Evolutionary conservation across 2,888 invertebrate genomes (phyloP), one percentile per base, ranked within the genome.

Genomic region (Platerodrilus igneus): DNA sequence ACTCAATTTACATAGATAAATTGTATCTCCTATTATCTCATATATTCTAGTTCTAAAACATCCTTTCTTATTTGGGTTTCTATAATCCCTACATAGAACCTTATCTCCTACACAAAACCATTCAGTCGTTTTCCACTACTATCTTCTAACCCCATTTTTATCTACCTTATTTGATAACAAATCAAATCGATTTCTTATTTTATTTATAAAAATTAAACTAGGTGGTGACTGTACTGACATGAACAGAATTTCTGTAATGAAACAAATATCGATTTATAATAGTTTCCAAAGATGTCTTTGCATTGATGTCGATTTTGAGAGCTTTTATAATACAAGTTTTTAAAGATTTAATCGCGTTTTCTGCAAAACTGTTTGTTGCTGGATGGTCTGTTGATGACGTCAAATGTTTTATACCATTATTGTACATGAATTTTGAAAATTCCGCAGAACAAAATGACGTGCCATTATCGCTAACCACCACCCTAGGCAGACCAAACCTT

Each of bases 381-480:
- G 31, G 35, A 20, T 41, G 36, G 15, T 18, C 35, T 7, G 36
- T 35, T 5, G 37, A 9, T 2, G 26, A 8, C 9, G 39, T 49
- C 16, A 39, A 17, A 13, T 42, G 48, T 7, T 29, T 15, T 16
- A 45, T 50, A 7, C 34, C 38, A 26, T 48, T 50, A 15, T n/a
- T 13, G 26, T 35, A 10, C 17, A 41, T 44, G 41, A 50, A 42
- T 15, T 20, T 22, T 5, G 13, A 26, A 35, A 37, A 37, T 3
- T 3, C 41, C 2, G 26, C 21, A 0, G 46, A 43, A 1, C 19
- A 34, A 36, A 48, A 47, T 13, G 36, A 41, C 26, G 23, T 22
- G 15, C 45, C 48, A 17, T 50, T 50, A 20, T 50, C 47, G 3
- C 42, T 36, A n/a, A 50, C 40, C 10, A 51, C 30, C 5, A 31